Percentiles rank a stretch among this genome's conserved stretches.
Evolutionary conservation across 2,797 vertebrate species (phyloP).

Genomic region (Sitta carolinensis): DNA sequence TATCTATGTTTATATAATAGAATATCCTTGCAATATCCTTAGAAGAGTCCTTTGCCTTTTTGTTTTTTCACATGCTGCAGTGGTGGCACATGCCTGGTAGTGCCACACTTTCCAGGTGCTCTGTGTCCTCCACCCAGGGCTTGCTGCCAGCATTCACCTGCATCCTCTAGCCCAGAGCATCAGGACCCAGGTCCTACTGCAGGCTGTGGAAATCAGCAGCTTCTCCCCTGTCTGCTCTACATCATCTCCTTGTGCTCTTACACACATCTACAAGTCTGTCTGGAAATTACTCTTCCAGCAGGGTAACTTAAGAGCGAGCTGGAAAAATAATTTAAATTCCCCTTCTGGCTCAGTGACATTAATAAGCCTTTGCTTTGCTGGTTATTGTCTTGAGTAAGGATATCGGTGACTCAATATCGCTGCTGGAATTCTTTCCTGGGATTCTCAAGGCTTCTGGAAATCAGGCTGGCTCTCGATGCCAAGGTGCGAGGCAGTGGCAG

Average conservation of each 20-base stretch:
- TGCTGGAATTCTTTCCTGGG: neutral
- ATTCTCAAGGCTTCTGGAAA: too few relatives aligned
- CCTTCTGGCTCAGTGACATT: too few relatives aligned
- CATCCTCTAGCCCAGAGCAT: neutral
- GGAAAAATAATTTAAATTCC: neutral
- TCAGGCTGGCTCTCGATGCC: too few relatives aligned
- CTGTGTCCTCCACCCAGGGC: fast-evolving
- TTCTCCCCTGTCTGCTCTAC: fast-evolving
- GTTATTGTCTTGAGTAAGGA: fast-evolving
- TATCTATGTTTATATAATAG: neutral
- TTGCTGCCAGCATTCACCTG: neutral
- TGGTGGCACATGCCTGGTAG: neutral
- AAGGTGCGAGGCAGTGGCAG: neutral
- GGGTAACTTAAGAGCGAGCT: too few relatives aligned
- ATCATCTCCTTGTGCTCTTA: neutral
- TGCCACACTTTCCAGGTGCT: neutral
- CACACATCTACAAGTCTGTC: fast-evolving
- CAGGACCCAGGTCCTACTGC: neutral
- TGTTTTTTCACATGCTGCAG: neutral
- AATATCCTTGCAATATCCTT: neutral
- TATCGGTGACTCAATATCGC: fast-evolving
- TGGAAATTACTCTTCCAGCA: neutral
- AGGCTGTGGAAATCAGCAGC: neutral
- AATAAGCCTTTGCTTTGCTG: neutral
- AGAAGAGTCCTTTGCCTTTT: neutral